Conservation (phyloP, 2,797 vertebrate genomes). For the Merluccius polli region DNA sequence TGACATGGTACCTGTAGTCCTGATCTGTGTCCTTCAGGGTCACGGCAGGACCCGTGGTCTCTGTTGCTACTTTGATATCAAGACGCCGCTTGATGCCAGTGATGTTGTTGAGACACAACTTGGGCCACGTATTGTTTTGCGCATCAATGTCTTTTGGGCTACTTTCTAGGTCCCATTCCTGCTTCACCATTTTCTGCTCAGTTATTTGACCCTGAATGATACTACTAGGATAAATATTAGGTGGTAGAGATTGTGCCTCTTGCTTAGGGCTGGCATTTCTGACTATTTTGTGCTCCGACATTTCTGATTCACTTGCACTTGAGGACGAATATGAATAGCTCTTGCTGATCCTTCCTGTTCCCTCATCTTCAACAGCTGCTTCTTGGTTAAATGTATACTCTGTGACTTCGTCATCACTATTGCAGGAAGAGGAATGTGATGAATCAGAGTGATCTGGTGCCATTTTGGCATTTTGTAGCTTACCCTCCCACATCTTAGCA, state of each 20-base stretch:
- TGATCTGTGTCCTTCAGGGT: background rate
- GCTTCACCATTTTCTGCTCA: background rate
- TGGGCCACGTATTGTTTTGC: background rate
- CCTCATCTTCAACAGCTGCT: conserved; percentile 2
- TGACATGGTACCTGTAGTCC: background rate
- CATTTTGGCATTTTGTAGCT: conserved; percentile 19
- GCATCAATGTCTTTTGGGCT: background rate
- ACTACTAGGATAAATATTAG: too few relatives aligned
- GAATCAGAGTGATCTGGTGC: conserved; percentile 20
- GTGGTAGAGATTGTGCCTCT: too few relatives aligned
- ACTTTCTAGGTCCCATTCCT: too few relatives aligned
- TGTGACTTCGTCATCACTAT: conserved; percentile 24
- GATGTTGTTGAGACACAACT: background rate
- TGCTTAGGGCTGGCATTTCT: too few relatives aligned
- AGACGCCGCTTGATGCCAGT: background rate
- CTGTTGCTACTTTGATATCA: background rate
- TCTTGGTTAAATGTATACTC: conserved; percentile 22
- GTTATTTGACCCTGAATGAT: too few relatives aligned
- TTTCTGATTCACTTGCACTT: too few relatives aligned
- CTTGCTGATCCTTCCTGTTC: background rate
- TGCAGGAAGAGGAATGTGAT: conserved; percentile 36
- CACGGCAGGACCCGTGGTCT: background rate
- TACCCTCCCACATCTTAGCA: background rate
- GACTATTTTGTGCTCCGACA: too few relatives aligned
- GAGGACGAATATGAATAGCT: background rate